phyloP scores from a whole-genome alignment of 2,113 vertebrate genomes.

The Cichladusa arquata region DNA sequence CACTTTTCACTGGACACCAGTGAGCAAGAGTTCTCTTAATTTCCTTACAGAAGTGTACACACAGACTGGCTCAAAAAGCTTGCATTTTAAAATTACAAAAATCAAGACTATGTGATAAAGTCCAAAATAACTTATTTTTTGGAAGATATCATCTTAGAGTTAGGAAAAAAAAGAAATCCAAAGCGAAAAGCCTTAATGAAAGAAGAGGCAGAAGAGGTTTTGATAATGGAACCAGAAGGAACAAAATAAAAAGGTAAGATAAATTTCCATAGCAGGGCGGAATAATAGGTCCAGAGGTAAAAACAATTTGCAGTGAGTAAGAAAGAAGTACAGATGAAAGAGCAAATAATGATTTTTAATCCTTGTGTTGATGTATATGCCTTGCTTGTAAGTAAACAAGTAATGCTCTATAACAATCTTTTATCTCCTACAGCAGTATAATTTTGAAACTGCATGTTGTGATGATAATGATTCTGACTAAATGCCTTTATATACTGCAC shows the following conservation, averaged over 20 bases:
- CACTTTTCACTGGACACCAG: not conserved
- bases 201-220: not conserved
- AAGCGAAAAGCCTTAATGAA: not conserved
- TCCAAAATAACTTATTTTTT: not conserved
- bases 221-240: not conserved
- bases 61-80: not conserved
- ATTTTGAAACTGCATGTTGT: not conserved
- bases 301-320: not conserved
- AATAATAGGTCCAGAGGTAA: not conserved
- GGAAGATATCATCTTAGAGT: not conserved
- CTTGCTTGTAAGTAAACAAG: not conserved
- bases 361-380: not conserved
- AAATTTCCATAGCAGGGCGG: not conserved
- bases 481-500: not conserved
- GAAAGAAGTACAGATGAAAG: not conserved
- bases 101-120: not conserved
- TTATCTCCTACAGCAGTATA: not conserved
- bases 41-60: not conserved
- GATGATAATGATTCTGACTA: not conserved
- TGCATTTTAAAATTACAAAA: not conserved
- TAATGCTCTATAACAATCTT: not conserved
- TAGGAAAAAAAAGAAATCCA: not conserved
- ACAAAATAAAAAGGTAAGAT: not conserved
- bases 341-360: not conserved
- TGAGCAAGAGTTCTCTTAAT: not conserved